Conservation (phyloP, 2,113 vertebrate genomes). For the Chloebia gouldiae region DNA sequence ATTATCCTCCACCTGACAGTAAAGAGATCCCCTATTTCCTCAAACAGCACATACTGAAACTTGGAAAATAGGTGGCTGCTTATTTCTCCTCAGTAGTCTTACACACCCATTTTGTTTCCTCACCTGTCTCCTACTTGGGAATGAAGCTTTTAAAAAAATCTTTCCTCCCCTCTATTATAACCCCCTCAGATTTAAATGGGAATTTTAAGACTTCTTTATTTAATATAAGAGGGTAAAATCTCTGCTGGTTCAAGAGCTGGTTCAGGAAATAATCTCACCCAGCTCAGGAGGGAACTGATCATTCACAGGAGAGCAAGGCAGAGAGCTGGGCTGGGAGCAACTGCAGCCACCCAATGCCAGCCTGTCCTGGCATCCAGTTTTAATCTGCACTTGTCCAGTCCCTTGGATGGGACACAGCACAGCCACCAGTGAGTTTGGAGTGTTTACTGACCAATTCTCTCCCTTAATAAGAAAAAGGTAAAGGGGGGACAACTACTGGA, state of each 20-base stretch:
- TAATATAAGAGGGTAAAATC: background rate
- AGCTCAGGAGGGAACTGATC: background rate
- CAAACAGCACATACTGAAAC: background rate
- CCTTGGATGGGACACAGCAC: background rate
- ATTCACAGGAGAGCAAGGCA: background rate
- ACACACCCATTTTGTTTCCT: background rate
- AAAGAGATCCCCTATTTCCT: background rate
- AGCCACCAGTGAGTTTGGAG: background rate
- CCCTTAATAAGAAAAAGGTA: background rate
- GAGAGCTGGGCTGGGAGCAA: background rate
- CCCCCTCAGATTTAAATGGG: fast-evolving
- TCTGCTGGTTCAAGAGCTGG: background rate
- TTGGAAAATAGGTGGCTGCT: background rate
- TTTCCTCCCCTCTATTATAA: background rate
- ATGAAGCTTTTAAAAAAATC: background rate
- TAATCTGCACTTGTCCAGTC: background rate
- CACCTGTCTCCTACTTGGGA: background rate
- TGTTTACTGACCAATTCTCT: background rate
- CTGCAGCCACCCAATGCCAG: background rate
- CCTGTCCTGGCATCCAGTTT: background rate
- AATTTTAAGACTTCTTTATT: background rate
- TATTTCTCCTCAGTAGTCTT: background rate
- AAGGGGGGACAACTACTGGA: background rate
- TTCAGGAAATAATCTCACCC: background rate
- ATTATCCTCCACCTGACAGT: background rate